Conservation (phyloP, 2,797 vertebrate species). For the Aldrovandia affinis region DNA sequence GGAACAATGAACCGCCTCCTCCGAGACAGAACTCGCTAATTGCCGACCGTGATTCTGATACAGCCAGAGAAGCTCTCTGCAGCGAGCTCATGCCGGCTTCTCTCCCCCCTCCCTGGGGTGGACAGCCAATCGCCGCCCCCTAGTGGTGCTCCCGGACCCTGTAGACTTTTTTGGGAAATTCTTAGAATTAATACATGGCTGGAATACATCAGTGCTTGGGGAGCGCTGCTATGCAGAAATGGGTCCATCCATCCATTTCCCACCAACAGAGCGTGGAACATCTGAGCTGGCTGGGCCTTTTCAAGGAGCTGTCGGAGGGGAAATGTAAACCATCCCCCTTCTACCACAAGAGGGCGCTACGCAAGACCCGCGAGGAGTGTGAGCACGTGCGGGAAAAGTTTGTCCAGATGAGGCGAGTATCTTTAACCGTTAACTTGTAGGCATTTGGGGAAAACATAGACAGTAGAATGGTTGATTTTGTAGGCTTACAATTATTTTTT, state of each 20-base stretch:
- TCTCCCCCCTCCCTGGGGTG: too few relatives aligned
- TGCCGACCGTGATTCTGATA: too few relatives aligned
- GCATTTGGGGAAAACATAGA: too few relatives aligned
- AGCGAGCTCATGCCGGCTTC: too few relatives aligned
- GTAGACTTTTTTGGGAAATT: background rate
- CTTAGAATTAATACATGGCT: background rate
- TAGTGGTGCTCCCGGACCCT: too few relatives aligned
- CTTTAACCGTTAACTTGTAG: too few relatives aligned
- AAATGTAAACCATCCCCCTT: conserved; percentile 76
- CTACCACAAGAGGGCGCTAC: conserved; percentile 75
- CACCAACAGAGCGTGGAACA: conserved; percentile 74
- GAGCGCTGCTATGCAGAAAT: background rate
- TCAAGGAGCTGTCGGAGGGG: conserved; percentile 75
- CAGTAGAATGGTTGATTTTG: too few relatives aligned
- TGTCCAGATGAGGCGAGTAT: conserved; percentile 73
- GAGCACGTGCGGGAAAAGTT: conserved; percentile 74
- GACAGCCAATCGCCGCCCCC: too few relatives aligned
- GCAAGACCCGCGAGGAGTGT: conserved; percentile 74
- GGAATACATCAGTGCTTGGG: background rate
- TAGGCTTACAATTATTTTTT: too few relatives aligned
- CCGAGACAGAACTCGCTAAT: too few relatives aligned
- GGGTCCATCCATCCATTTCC: background rate
- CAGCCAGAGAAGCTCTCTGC: too few relatives aligned
- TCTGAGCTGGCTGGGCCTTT: conserved; percentile 80
- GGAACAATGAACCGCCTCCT: too few relatives aligned